Base-by-base conservation (phyloP, 2,797 vertebrate species). In the Gallinago stenura region DNA sequence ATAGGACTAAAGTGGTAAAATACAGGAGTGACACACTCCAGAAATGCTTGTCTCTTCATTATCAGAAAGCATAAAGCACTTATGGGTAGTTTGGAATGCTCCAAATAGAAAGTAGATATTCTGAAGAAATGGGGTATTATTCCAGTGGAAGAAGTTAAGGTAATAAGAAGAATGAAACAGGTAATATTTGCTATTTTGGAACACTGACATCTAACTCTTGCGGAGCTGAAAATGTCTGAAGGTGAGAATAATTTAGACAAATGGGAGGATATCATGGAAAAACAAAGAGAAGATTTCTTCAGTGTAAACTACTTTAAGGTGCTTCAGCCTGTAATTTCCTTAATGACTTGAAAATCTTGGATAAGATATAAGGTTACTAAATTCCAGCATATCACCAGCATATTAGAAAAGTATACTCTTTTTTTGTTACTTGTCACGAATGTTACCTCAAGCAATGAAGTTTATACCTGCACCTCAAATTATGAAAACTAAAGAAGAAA, bases 31-130 rank as follows among this genome's bases (percentile, higher is more conserved):
- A 77, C 51, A 78, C 83, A 64, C 53, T 57, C 80, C 65, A 61
- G 78, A 95, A 92, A 83, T 65, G 61, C 21, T 75, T 87, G 51
- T 85, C 53, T 72, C 64, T 80, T 89, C 26, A 28, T 30, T 96
- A 80, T 69, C 82, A 85, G 69, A 75, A 83, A 88, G 50, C 57
- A 66, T 35, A 80, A 92, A 69, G 2, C 57, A 72, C 31, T 72
- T 41, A 37, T 0, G 3, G 46, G 9, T 57, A 77, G 46, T 92
- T 61, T 61, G 24, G 53, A 83, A 76, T 48, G 37, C 50, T 81
- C 53, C 6, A 5, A 78, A 54, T 46, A 84, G 72, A 41, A 94
- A 89, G 60, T 31, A 69, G 45, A 69, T 95, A 41, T 83, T 69
- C 57, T 39, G 75, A 9, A 92, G 65, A 75, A 83, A 71, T 10